phyloP scores from a whole-genome alignment of 2,888 invertebrate species.

The Hesperia comma region DNA sequence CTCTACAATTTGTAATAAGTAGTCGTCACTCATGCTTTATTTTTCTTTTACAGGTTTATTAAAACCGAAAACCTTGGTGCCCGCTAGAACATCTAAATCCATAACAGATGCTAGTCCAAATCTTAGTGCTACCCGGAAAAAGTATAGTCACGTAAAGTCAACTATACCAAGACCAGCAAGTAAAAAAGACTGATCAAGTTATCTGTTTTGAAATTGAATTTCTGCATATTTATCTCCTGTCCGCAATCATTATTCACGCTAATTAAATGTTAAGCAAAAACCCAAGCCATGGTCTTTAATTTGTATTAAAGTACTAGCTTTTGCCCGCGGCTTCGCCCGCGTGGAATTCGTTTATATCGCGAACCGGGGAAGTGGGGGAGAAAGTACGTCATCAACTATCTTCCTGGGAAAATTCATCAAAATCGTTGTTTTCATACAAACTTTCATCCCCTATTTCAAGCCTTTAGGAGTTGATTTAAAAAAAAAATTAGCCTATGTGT shows the following conservation, averaged over 20 bases:
- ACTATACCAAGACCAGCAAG: constrained; percentile 67
- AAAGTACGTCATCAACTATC: too few relatives aligned
- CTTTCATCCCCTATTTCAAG: too few relatives aligned
- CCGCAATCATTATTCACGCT: background rate
- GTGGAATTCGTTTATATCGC: too few relatives aligned
- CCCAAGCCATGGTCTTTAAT: background rate
- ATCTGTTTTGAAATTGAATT: background rate
- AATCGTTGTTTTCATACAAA: too few relatives aligned
- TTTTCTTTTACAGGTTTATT: constrained; percentile 59
- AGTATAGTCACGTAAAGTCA: constrained; percentile 73
- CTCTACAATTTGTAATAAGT: too few relatives aligned
- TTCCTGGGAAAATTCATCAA: too few relatives aligned
- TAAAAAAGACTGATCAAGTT: constrained; percentile 58
- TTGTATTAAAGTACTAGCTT: background rate
- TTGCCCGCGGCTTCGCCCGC: too few relatives aligned
- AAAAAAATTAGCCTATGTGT: too few relatives aligned
- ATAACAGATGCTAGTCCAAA: constrained; percentile 59
- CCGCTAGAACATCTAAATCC: constrained; percentile 53
- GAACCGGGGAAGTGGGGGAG: too few relatives aligned
- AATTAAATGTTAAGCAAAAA: background rate
- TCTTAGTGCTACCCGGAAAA: constrained; percentile 62
- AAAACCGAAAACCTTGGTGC: constrained; percentile 63
- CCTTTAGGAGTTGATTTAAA: too few relatives aligned
- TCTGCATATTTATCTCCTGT: background rate
- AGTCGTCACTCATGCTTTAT: background rate